phyloP scores from a whole-genome alignment of 2,113 vertebrate genomes.

The Esox niger region DNA sequence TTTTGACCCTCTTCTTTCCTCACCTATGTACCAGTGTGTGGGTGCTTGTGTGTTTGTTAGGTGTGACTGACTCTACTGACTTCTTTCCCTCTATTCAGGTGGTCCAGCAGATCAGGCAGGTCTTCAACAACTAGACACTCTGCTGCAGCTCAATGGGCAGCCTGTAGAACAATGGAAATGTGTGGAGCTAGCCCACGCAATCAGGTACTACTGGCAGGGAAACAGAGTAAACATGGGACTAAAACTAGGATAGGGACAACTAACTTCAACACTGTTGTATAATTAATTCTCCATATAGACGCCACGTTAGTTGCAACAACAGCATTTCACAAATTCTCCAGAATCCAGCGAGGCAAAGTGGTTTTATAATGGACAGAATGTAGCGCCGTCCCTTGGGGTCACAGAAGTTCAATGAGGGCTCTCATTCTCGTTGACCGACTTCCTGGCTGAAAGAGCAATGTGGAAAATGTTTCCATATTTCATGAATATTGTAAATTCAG shows the following conservation, averaged over 20 bases:
- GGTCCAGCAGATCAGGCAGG: conserved; percentile 86
- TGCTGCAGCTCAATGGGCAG: conserved; percentile 87
- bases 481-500: too few relatives aligned
- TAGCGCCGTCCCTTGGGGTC: too few relatives aligned
- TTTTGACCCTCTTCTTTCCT: too few relatives aligned
- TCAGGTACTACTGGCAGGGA: conserved; percentile 71
- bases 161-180: conserved; percentile 94
- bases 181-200: conserved; percentile 87
- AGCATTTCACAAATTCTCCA: background rate
- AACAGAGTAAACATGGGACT: background rate
- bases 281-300: too few relatives aligned
- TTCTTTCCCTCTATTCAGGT: background rate
- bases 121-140: conserved; percentile 83
- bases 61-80: background rate
- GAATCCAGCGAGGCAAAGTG: too few relatives aligned
- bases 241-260: background rate
- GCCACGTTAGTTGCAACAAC: too few relatives aligned
- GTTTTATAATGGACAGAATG: background rate
- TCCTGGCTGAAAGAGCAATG: too few relatives aligned
- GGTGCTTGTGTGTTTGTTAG: conserved; percentile 7
- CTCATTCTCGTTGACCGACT: too few relatives aligned
- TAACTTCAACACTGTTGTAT: background rate
- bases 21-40: too few relatives aligned
- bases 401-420: too few relatives aligned
- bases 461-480: too few relatives aligned